Evolutionary conservation across 2,888 invertebrate species (phyloP).

Genomic region (Sycophila texana): DNA sequence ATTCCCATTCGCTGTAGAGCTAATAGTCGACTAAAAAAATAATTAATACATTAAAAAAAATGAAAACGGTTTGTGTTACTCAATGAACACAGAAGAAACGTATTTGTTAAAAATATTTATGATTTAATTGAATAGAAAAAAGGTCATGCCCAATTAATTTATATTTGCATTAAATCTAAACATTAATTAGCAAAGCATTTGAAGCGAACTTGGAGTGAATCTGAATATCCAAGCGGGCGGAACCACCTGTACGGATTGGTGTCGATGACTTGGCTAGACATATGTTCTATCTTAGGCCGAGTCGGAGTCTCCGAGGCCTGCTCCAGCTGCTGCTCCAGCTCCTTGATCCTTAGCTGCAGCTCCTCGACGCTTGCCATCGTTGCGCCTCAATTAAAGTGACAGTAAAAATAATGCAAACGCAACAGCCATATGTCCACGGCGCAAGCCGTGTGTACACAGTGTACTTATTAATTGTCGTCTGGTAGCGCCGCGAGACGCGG

Average conservation of each 20-base stretch:
- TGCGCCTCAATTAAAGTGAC: neutral
- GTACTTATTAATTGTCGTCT: no score
- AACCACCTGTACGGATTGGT: conserved; percentile 97
- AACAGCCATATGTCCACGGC: conserved; percentile 31
- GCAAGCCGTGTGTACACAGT: neutral
- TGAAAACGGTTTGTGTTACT: no score
- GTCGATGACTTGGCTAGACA: conserved; percentile 98
- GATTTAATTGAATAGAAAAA: no score
- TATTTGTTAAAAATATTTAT: neutral
- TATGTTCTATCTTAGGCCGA: conserved; percentile 87
- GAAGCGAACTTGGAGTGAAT: neutral
- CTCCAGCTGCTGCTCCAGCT: conserved; percentile 82
- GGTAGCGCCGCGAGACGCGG: no score
- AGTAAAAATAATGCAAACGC: conserved; percentile 7
- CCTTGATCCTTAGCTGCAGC: conserved; percentile 80
- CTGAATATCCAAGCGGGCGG: neutral
- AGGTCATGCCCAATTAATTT: no score
- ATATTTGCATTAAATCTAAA: neutral
- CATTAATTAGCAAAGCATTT: neutral
- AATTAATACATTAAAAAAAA: neutral
- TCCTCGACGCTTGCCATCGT: conserved; percentile 76
- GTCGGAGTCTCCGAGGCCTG: conserved; percentile 70
- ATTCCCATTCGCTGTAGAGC: conserved; percentile 99
- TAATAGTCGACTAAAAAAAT: conserved; percentile 91
- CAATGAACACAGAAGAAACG: no score